Conservation (phyloP, 30 jellyfish, hydroid and myxozoan species). For the Pelagia noctiluca region DNA sequence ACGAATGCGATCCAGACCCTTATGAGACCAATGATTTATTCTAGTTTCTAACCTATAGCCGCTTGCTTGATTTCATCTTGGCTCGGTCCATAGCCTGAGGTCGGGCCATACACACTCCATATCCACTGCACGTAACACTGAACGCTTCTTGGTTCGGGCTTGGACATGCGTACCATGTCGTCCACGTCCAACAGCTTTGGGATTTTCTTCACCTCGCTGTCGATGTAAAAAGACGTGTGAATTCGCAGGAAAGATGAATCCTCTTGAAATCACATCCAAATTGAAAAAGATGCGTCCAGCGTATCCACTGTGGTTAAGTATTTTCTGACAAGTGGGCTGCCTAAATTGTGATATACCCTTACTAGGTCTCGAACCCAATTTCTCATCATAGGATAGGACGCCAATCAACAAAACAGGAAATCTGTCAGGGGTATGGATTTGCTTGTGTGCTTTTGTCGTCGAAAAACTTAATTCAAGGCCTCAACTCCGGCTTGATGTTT, state of each 20-base stretch:
- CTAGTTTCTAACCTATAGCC: neutral
- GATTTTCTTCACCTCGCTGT: slow-evolving; percentile 80
- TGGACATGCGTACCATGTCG: slow-evolving; percentile 88
- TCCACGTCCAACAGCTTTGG: slow-evolving; percentile 90
- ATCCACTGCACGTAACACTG: slow-evolving; percentile 93
- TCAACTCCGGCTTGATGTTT: too few species aligned
- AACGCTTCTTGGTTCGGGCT: slow-evolving; percentile 93
- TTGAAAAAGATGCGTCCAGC: too few species aligned
- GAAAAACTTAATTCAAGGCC: too few species aligned
- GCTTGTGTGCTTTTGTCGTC: too few species aligned
- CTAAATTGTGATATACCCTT: too few species aligned
- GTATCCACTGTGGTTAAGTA: too few species aligned
- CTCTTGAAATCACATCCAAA: neutral
- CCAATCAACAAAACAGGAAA: too few species aligned
- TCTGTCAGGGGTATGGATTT: too few species aligned
- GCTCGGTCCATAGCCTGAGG: slow-evolving; percentile 96
- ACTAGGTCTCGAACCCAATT: too few species aligned
- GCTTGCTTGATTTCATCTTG: slow-evolving; percentile 81
- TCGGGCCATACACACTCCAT: slow-evolving; percentile 97
- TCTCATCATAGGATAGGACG: too few species aligned
- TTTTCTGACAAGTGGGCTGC: too few species aligned
- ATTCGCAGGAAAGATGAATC: neutral
- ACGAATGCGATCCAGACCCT: neutral
- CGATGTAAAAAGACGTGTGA: neutral
- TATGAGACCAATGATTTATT: neutral